A percentile compares a stretch with the other conserved stretches of the same genome.
phyloP scores from a whole-genome alignment of 2,797 vertebrate species.

The Rhinogobio ventralis region DNA sequence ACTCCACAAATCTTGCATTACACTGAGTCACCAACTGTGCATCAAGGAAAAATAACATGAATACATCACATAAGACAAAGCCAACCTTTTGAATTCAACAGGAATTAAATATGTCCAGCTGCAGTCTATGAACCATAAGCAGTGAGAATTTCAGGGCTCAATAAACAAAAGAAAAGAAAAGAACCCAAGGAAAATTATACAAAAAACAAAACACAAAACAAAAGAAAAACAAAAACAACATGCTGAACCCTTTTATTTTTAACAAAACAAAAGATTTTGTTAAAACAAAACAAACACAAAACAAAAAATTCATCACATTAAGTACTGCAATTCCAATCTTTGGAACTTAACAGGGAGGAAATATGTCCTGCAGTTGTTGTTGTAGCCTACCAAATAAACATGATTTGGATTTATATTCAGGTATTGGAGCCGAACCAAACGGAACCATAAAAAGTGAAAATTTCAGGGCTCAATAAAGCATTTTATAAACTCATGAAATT shows the following conservation, averaged over 20 bases:
- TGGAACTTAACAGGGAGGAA: no score
- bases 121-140: background rate
- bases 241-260: background rate
- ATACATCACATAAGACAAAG: background rate
- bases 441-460: background rate
- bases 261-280: background rate
- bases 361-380: background rate
- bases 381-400: background rate
- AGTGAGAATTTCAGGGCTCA: background rate
- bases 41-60: background rate
- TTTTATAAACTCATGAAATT: conserved; percentile 20
- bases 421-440: background rate
- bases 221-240: background rate
- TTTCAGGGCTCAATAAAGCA: conserved; percentile 13
- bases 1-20: conserved; percentile 89
- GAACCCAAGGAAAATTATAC: background rate
- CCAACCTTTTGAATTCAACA: background rate
- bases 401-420: background rate
- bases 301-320: background rate
- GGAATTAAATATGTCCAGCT: background rate
- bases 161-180: background rate
- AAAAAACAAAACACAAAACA: background rate
- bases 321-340: background rate
- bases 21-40: conserved; percentile 90
- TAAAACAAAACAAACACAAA: background rate